phyloP scores from a whole-genome alignment of 1,140 invertebrate species.

The Drosophila novamexicana region DNA sequence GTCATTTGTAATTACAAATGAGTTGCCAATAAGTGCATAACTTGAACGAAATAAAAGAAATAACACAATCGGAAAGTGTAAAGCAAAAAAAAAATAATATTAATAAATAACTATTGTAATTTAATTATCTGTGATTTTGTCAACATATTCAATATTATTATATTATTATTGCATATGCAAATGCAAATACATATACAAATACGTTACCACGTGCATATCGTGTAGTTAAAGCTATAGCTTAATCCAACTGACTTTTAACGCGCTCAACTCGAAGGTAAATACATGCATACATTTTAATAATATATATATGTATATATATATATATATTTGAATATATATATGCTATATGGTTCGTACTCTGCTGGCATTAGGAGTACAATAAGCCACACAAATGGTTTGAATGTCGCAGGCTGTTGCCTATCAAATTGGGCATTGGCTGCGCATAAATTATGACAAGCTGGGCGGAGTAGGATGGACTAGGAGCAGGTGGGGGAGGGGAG shows the following conservation, averaged over 20 bases:
- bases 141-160: slow-evolving; percentile 67
- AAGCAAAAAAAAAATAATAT: slow-evolving; percentile 23
- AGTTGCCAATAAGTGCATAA: slow-evolving; percentile 37
- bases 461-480: neutral
- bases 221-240: slow-evolving; percentile 39
- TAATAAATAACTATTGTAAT: slow-evolving; percentile 59
- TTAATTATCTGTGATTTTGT: slow-evolving; percentile 81
- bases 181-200: slow-evolving; percentile 22
- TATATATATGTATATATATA: slow-evolving; percentile 5
- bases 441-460: slow-evolving; percentile 74
- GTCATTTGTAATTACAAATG: slow-evolving; percentile 78
- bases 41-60: slow-evolving; percentile 40
- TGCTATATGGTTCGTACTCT: slow-evolving; percentile 27
- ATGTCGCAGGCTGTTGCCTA: slow-evolving; percentile 58
- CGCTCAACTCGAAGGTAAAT: slow-evolving; percentile 66
- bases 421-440: slow-evolving; percentile 70
- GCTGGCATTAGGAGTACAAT: slow-evolving; percentile 37
- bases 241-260: slow-evolving; percentile 31
- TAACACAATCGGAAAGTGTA: slow-evolving; percentile 10
- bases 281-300: slow-evolving; percentile 16
- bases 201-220: slow-evolving; percentile 7
- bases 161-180: neutral
- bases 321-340: slow-evolving; percentile 1
- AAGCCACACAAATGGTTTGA: slow-evolving; percentile 68
- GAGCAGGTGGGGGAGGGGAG: neutral